These are phyloP conservation scores for Conopomorpha cramerella DNA, from an alignment of 1,140 invertebrate species.

Conservation along the genomic window DNA sequence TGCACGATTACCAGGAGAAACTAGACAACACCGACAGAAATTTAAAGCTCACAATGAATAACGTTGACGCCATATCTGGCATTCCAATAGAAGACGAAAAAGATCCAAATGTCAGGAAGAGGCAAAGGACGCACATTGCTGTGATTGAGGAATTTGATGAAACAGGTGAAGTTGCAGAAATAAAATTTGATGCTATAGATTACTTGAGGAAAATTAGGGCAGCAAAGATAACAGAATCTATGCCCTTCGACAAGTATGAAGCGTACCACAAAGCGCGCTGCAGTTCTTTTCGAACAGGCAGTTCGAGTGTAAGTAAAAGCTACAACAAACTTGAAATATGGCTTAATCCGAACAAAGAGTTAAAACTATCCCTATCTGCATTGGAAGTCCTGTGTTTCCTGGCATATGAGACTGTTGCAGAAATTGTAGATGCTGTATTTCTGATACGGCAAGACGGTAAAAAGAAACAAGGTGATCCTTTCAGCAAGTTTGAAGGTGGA, in stretches of 20 bases:
- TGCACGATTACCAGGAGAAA: constrained; percentile 40
- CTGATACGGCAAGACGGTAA: constrained; percentile 66
- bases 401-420: constrained; percentile 73
- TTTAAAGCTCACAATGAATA: constrained; percentile 8
- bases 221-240: constrained; percentile 54
- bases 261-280: constrained; percentile 56
- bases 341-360: constrained; percentile 56
- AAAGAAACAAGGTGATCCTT: constrained; percentile 60
- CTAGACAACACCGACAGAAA: constrained; percentile 38
- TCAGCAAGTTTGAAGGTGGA: constrained; percentile 56
- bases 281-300: constrained; percentile 38
- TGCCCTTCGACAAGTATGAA: constrained; percentile 61
- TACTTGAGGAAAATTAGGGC: constrained; percentile 55
- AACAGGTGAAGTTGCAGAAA: constrained; percentile 61
- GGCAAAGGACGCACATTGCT: constrained; percentile 34
- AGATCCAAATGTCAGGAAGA: constrained; percentile 24
- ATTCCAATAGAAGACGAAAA: constrained; percentile 34
- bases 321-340: constrained; percentile 54
- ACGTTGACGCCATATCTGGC: constrained; percentile 17
- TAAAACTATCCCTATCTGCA: constrained; percentile 47
- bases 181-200: constrained; percentile 58
- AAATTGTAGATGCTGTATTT: constrained; percentile 70
- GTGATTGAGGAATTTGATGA: constrained; percentile 61
- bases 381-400: constrained; percentile 70
- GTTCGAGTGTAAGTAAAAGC: constrained; percentile 25